phyloP scores from a whole-genome alignment of 2,113 vertebrate genomes.

The Psephotus haematonotus region DNA sequence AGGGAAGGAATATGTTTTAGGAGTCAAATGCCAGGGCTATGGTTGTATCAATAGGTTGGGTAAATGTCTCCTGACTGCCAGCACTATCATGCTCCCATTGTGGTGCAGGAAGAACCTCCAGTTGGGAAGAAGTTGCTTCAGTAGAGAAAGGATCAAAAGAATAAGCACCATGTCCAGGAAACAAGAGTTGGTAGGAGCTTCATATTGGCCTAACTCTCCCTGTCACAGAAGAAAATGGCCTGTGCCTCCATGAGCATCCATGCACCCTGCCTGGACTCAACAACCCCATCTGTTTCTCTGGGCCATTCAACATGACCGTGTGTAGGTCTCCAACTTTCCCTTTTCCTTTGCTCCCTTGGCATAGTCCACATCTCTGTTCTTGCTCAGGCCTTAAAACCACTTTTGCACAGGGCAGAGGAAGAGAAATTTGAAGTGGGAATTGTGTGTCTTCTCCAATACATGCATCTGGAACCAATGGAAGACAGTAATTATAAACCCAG shows the following conservation, averaged over 20 bases:
- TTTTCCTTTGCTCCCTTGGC: neutral
- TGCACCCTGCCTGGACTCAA: neutral
- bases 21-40: neutral
- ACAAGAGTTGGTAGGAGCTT: neutral
- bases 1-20: neutral
- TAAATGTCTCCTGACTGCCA: neutral
- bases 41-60: neutral
- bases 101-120: neutral
- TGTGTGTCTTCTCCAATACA: neutral
- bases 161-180: neutral
- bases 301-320: neutral
- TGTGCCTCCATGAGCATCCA: neutral
- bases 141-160: neutral
- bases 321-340: rapidly evolving
- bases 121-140: neutral
- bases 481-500: neutral
- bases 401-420: neutral
- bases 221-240: neutral
- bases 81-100: neutral
- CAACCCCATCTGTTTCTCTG: neutral
- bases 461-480: neutral
- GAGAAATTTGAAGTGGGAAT: neutral
- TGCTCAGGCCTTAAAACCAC: neutral
- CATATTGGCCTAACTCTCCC: neutral
- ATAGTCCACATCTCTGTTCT: neutral